Conservation (phyloP, 2,797 vertebrate species). For the Orientallactaga sibirica region DNA sequence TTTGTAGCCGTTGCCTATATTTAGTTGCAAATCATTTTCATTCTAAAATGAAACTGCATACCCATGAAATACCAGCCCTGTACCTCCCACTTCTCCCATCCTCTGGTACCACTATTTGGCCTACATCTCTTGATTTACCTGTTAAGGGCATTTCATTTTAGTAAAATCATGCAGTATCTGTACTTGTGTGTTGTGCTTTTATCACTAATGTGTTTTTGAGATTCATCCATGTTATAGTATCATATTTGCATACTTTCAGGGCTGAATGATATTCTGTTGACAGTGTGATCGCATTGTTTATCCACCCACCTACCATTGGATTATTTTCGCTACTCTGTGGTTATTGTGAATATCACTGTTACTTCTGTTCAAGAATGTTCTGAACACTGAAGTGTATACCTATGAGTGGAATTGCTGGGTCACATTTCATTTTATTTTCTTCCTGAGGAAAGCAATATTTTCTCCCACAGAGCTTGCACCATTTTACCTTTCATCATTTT, state of each 20-base stretch:
- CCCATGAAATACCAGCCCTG: too few relatives aligned
- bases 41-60: not conserved
- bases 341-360: too few relatives aligned
- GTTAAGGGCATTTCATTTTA: not conserved
- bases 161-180: not conserved
- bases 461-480: not conserved
- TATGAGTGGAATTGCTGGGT: not conserved
- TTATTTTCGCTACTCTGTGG: too few relatives aligned
- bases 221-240: not conserved
- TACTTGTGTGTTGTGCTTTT: not conserved
- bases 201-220: not conserved
- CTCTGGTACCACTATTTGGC: not conserved
- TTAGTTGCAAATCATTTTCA: not conserved
- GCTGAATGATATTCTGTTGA: too few relatives aligned
- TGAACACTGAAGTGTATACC: not conserved
- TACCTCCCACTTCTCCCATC: too few relatives aligned
- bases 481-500: not conserved
- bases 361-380: not conserved
- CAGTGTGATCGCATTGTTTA: too few relatives aligned
- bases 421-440: not conserved
- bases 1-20: not conserved
- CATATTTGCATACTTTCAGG: too few relatives aligned
- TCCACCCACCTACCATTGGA: too few relatives aligned
- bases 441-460: not conserved
- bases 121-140: not conserved